These are phyloP conservation scores for Bergia puertoricense DNA, from an alignment of 92 coral and sea anemone species.

Conservation along the genomic window DNA sequence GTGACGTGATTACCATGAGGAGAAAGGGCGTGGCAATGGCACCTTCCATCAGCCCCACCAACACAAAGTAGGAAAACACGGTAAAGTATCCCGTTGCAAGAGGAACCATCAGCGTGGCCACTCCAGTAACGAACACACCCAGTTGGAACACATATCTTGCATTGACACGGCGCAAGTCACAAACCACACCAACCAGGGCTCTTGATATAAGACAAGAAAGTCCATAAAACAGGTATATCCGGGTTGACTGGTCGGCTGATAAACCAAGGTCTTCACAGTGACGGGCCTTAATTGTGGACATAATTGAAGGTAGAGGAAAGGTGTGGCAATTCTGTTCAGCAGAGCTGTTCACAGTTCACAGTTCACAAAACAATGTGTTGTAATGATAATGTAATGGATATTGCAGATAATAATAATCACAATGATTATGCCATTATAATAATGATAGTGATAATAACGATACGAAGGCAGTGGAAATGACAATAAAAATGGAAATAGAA, in stretches of 20 bases:
- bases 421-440: neutral
- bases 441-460: neutral
- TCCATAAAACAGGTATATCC: constrained; percentile 44
- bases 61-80: constrained; percentile 7
- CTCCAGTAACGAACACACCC: constrained; percentile 26
- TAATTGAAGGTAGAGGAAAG: too few species aligned
- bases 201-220: constrained; percentile 32
- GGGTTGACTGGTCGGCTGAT: constrained; percentile 26
- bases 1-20: constrained; percentile 10
- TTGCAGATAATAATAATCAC: neutral
- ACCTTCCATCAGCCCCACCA: constrained; percentile 34
- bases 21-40: constrained; percentile 13
- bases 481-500: neutral
- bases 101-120: constrained; percentile 29
- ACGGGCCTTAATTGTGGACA: constrained; percentile 19
- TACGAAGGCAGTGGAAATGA: neutral
- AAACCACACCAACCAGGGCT: constrained; percentile 6
- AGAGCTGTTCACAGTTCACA: too few species aligned
- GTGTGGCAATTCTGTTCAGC: too few species aligned
- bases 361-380: too few species aligned
- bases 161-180: constrained; percentile 13
- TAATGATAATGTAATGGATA: neutral
- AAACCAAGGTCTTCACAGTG: constrained; percentile 43
- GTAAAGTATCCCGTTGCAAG: constrained; percentile 13
- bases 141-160: constrained; percentile 33